These are phyloP conservation scores for Pagrus major DNA, from an alignment of 2,113 vertebrate genomes.

Conservation along the genomic window DNA sequence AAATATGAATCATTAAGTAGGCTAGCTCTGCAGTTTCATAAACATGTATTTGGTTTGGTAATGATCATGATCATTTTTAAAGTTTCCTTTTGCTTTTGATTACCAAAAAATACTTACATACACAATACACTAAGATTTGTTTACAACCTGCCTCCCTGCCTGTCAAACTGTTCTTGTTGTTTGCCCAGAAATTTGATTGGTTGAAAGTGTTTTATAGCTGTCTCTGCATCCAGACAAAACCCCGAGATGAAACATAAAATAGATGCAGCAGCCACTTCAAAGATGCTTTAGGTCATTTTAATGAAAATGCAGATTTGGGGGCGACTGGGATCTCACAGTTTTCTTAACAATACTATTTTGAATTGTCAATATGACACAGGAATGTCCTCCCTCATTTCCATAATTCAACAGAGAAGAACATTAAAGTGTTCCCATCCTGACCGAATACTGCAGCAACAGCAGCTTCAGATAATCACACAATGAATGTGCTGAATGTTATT, in stretches of 20 bases:
- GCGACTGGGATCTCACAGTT: not conserved
- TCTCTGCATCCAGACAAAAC: conserved; percentile 2
- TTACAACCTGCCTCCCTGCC: too few relatives aligned
- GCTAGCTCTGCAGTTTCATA: too few relatives aligned
- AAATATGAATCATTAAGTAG: too few relatives aligned
- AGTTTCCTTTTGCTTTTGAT: too few relatives aligned
- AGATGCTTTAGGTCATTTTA: not conserved
- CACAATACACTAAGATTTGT: too few relatives aligned
- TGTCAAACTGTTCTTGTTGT: too few relatives aligned
- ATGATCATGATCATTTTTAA: too few relatives aligned
- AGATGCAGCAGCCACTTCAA: not conserved
- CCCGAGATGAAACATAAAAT: conserved; percentile 2
- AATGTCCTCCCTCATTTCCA: conserved; percentile 32
- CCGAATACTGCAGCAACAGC: conserved; percentile 5
- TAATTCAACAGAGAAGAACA: conserved; percentile 36
- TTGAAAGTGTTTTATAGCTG: not conserved
- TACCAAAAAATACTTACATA: too few relatives aligned
- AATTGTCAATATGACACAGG: conserved; percentile 1
- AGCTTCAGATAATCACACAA: conserved; percentile 37
- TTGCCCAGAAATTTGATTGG: not conserved
- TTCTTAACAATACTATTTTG: conserved; percentile 15
- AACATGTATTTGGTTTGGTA: too few relatives aligned
- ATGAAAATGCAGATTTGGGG: not conserved
- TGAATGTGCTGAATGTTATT: conserved; percentile 8
- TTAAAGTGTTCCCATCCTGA: conserved; percentile 12